Evolutionary conservation across 2,797 vertebrate genomes (phyloP).

Genomic region (Aphelocoma californica): DNA sequence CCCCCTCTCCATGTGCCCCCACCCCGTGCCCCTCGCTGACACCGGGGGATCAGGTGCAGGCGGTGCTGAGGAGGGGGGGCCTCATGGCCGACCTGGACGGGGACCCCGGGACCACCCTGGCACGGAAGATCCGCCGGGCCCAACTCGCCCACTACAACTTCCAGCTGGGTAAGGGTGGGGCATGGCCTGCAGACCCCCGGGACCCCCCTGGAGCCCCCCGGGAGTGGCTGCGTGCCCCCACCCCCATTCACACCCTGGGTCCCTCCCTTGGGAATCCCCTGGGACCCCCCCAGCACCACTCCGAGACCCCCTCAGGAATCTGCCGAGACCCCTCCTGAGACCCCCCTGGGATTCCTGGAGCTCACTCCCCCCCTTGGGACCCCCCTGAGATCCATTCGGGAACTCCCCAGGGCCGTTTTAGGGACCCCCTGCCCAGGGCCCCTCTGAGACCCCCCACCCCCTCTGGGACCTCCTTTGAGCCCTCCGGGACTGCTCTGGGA

Average conservation of each 20-base stretch:
- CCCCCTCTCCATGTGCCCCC: too few species aligned
- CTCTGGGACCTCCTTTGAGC: not conserved
- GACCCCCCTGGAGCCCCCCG: not conserved
- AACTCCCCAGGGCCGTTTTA: not conserved
- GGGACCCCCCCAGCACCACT: too few species aligned
- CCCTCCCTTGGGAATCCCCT: not conserved
- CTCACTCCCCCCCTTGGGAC: not conserved
- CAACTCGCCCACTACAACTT: constrained; percentile 92
- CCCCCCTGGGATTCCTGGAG: not conserved
- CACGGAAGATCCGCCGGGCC: constrained; percentile 86
- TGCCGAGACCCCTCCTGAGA: not conserved
- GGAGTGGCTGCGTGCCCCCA: not conserved
- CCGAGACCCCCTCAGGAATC: not conserved
- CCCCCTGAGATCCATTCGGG: not conserved
- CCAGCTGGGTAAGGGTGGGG: constrained; percentile 83
- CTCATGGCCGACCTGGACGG: constrained; percentile 81
- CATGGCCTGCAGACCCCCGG: not conserved
- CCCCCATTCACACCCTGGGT: not conserved
- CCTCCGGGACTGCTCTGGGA: not conserved
- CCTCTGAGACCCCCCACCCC: not conserved
- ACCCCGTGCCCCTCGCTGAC: too few species aligned
- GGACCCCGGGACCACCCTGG: constrained; percentile 80
- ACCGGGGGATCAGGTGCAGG: constrained; percentile 75
- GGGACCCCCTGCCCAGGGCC: not conserved
- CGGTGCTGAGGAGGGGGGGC: constrained; percentile 74